phyloP scores from a whole-genome alignment of 2,797 vertebrate genomes.

The Pseudochirops corinnae region DNA sequence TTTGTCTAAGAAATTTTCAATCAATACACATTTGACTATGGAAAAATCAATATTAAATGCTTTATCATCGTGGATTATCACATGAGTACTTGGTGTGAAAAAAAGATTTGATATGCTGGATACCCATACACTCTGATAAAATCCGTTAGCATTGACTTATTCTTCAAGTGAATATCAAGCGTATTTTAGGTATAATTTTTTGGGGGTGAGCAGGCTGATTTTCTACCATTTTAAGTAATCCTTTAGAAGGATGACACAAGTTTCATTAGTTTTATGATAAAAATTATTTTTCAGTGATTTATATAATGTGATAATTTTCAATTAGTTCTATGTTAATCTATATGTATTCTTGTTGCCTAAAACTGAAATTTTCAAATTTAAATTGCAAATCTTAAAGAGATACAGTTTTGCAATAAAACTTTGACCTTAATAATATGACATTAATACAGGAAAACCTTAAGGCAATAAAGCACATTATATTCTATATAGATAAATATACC shows the following conservation, averaged over 20 bases:
- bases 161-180: slow-evolving; percentile 69
- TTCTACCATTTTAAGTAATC: slow-evolving; percentile 65
- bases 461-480: background rate
- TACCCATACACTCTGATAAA: slow-evolving; percentile 76
- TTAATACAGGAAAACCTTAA: background rate
- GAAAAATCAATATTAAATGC: slow-evolving; percentile 69
- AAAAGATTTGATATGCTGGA: slow-evolving; percentile 74
- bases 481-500: background rate
- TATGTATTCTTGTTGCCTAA: slow-evolving; percentile 44
- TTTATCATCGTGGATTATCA: slow-evolving; percentile 75
- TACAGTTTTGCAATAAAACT: background rate
- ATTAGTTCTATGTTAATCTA: slow-evolving; percentile 45
- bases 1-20: slow-evolving; percentile 66
- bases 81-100: slow-evolving; percentile 74
- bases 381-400: background rate
- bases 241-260: slow-evolving; percentile 52
- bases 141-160: slow-evolving; percentile 74
- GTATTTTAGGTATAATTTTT: background rate
- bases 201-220: slow-evolving; percentile 17
- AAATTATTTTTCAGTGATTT: slow-evolving; percentile 57
- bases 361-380: slow-evolving; percentile 37
- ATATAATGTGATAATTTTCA: slow-evolving; percentile 46
- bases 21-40: slow-evolving; percentile 74
- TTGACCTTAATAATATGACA: background rate
- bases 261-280: slow-evolving; percentile 44